Evolutionary conservation across 2,888 invertebrate species (phyloP).

Genomic region (Athripsodes cinereus): DNA sequence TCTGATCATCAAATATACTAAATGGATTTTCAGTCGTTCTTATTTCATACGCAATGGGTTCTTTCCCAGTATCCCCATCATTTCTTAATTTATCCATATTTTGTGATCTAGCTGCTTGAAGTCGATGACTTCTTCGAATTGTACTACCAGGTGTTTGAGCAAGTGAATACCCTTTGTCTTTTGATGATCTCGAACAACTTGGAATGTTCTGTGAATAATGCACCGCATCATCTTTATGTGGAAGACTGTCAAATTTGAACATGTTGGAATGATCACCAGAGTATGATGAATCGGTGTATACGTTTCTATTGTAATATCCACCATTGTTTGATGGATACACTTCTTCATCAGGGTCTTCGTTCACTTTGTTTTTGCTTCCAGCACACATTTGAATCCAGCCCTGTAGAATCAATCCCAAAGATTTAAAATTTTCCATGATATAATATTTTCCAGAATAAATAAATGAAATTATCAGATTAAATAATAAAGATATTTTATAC

Average conservation of each 20-base stretch:
- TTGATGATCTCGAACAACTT: not conserved
- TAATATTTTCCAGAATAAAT: not conserved
- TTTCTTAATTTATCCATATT: constrained; percentile 16
- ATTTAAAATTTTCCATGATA: not conserved
- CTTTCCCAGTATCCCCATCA: not conserved
- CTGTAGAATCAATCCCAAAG: constrained; percentile 4
- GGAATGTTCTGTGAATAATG: constrained; percentile 5
- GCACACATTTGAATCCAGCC: constrained; percentile 27
- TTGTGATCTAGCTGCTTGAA: constrained; percentile 19
- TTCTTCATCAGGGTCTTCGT: constrained; percentile 49
- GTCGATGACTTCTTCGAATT: constrained; percentile 21
- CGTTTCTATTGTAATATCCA: constrained; percentile 63
- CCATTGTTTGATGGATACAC: constrained; percentile 60
- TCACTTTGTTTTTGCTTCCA: constrained; percentile 23
- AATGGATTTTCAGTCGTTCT: constrained; percentile 26
- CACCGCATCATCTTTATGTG: constrained; percentile 29
- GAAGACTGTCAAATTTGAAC: constrained; percentile 37
- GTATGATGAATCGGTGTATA: constrained; percentile 72
- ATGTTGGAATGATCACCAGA: constrained; percentile 46
- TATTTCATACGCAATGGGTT: constrained; percentile 20
- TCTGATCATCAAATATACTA: constrained; percentile 19
- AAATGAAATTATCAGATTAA: too few relatives aligned
- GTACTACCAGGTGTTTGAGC: constrained; percentile 25
- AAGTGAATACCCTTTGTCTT: constrained; percentile 19
- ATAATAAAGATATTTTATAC: too few relatives aligned